Base-by-base conservation (phyloP, 2,797 vertebrate genomes). In the Schizopygopsis malacanthus region DNA sequence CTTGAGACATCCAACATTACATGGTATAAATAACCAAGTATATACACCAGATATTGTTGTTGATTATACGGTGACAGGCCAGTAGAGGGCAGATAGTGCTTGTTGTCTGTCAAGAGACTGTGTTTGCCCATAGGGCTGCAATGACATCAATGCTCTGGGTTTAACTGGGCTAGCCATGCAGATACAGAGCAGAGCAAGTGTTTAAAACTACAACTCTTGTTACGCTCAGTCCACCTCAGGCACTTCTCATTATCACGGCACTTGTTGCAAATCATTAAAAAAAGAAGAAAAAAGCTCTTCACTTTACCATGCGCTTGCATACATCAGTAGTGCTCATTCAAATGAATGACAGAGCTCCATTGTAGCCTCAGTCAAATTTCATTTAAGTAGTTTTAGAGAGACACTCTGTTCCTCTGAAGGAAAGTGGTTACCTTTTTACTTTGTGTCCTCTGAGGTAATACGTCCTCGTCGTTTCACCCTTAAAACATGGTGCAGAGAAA, bases 1-100 rank as follows among this genome's bases (percentile, higher is more conserved):
- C 33, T 28, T 41, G n/a, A 22, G 10, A 22, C 11, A 15, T 20
- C 37, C 37, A 72, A 3, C n/a, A n/a, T n/a, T 33, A 37, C 9
- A 61, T n/a, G 18, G 28, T 7, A n/a, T 39, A 28, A 59, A 61
- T 54, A 61, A 11, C 10, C 15, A 79, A 47, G 28, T 25, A 28
- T 25, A 28, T 75, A 25, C 59, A 65, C 8, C 16, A 69, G 28
- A 70, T n/a, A 15, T 33, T 87, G 10, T 70, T 67, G 13, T 28
- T 11, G 41, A 25, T 80, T 37, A 25, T 70, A 20, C 80, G 82
- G 56, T 82, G 69, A 22, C 15, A 85, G 67, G 89, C 94, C 95
- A 95, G 92, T 88, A 95, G 95, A 92, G 92, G 95, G 95, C 94
- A 93, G 90, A 90, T 92, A 90, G 92, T 18, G 90, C 89, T 93